Percentiles rank a stretch among this genome's conserved stretches.
Evolutionary conservation across 37 sponge, comb jelly and placozoan genomes (phyloP).

Genomic region (Eunapius fragilis): DNA sequence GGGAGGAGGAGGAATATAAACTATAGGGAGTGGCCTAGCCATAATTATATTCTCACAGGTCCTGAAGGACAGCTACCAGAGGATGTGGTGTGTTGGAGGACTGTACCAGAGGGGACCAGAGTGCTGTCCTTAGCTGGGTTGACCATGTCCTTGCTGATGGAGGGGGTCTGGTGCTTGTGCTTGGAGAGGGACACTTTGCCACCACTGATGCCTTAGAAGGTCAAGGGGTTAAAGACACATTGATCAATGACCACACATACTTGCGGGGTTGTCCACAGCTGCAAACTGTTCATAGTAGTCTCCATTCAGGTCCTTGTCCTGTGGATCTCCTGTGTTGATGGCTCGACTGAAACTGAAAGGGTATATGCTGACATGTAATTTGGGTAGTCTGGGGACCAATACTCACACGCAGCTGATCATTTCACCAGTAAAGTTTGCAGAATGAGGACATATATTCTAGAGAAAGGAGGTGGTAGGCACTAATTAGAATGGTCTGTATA

Average conservation of each 20-base stretch:
- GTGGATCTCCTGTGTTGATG: not conserved
- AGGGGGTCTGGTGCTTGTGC: not conserved
- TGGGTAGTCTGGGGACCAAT: not conserved
- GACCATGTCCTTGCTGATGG: not conserved
- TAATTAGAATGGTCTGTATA: not conserved
- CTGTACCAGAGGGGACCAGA: not conserved
- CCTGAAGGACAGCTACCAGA: not conserved
- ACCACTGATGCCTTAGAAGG: not conserved
- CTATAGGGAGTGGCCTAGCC: not conserved
- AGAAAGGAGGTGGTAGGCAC: not conserved
- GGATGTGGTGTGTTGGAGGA: not conserved
- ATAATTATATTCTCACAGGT: not conserved
- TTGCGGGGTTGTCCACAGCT: not conserved
- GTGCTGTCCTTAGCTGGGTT: not conserved
- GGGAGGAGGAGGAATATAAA: not conserved
- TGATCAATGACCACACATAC: not conserved
- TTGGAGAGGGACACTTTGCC: not conserved
- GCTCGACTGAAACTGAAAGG: not conserved
- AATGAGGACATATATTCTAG: not conserved
- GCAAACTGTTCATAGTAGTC: constrained; percentile 9
- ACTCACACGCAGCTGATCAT: constrained; percentile 7
- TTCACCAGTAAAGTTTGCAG: not conserved
- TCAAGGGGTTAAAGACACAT: not conserved
- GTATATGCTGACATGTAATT: not conserved
- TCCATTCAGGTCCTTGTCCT: not conserved